Conservation (phyloP, 2,888 invertebrate species). For the Harpagoxenus sublaevis region DNA sequence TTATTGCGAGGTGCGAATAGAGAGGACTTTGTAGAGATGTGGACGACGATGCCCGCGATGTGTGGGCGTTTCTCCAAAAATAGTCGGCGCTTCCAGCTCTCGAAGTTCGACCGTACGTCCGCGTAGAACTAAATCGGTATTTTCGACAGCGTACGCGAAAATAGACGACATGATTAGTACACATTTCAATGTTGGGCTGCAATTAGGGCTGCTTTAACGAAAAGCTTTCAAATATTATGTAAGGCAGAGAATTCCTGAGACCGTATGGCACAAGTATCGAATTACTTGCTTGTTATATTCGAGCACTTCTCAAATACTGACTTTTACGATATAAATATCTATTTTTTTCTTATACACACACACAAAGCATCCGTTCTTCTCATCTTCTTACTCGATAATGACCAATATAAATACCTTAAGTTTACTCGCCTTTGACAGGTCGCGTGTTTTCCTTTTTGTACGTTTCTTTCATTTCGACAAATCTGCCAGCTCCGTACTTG, state of each 20-base stretch:
- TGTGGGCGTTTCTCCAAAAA: conserved; percentile 80
- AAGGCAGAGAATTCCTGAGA: conserved; percentile 24
- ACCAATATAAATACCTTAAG: background rate
- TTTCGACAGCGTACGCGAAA: conserved; percentile 79
- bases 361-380: background rate
- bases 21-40: conserved; percentile 60
- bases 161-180: conserved; percentile 71
- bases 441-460: background rate
- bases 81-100: conserved; percentile 81
- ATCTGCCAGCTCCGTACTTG: background rate
- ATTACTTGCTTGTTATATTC: conserved; percentile 65
- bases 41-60: conserved; percentile 55
- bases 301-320: conserved; percentile 43
- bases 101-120: conserved; percentile 50
- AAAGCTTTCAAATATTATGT: conserved; percentile 56
- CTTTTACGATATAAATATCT: conserved; percentile 64
- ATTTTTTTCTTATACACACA: background rate
- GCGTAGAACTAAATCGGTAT: conserved; percentile 73
- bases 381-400: background rate
- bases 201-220: conserved; percentile 20
- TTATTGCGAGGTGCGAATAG: conserved; percentile 39
- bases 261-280: conserved; percentile 55
- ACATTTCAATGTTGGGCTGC: conserved; percentile 40
- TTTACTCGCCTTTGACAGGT: background rate
- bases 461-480: background rate